phyloP scores from a whole-genome alignment of 2,113 vertebrate genomes.

The Anser brachyrhynchus region DNA sequence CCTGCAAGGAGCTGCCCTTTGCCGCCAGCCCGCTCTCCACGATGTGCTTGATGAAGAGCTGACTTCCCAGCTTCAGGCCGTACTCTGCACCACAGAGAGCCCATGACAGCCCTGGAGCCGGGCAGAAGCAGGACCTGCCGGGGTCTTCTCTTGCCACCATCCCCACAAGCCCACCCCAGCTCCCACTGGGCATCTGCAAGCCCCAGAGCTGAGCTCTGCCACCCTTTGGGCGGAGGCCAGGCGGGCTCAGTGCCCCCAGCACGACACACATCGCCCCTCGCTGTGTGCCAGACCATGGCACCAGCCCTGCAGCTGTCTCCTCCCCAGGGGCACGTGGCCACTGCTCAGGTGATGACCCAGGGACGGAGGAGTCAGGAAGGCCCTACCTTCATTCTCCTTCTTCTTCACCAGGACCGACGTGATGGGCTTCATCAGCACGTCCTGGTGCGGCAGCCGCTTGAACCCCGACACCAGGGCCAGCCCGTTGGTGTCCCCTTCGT shows the following conservation, averaged over 20 bases:
- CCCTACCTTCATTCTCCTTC: constrained; percentile 84
- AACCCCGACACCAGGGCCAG: constrained; percentile 86
- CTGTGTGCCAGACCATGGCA: not conserved
- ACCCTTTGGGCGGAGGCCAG: not conserved
- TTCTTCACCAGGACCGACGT: constrained; percentile 85
- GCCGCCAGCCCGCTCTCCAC: constrained; percentile 88
- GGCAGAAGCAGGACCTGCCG: not conserved
- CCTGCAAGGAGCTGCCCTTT: constrained; percentile 83
- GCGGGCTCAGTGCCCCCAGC: not conserved
- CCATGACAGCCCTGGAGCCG: accelerated
- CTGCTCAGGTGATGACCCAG: not conserved
- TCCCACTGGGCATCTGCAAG: not conserved
- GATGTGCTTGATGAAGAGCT: constrained; percentile 98
- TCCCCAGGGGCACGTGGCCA: accelerated
- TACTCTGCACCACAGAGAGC: constrained; percentile 81
- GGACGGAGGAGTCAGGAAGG: not conserved
- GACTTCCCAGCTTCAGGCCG: constrained; percentile 94
- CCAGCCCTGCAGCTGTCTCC: accelerated
- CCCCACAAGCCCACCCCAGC: not conserved
- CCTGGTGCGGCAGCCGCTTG: constrained; percentile 83
- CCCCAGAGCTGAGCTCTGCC: not conserved
- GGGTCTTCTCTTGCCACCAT: accelerated
- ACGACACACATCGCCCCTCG: accelerated
- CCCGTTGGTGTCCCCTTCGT: not conserved
- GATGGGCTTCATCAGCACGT: constrained; percentile 78